These are phyloP conservation scores for Synanthedon vespiformis DNA, from an alignment of 2,888 invertebrate genomes.

Conservation along the genomic window DNA sequence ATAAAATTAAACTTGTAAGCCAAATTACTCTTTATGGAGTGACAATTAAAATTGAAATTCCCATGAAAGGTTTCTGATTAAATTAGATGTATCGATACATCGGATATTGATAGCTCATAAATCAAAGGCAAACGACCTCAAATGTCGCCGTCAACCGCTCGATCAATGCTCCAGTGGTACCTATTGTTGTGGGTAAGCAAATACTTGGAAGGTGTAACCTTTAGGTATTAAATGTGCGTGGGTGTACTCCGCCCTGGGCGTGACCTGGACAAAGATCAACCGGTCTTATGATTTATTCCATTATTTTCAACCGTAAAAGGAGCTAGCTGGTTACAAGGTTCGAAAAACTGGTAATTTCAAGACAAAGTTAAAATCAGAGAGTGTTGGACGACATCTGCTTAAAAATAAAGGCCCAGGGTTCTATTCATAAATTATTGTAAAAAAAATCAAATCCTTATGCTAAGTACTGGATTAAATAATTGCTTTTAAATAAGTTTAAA, in stretches of 20 bases:
- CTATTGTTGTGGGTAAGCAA: constrained; percentile 17
- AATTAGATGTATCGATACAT: neutral
- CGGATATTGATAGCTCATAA: constrained; percentile 21
- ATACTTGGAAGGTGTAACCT: constrained; percentile 29
- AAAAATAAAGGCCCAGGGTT: no score
- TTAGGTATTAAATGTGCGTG: constrained; percentile 23
- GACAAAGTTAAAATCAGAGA: no score
- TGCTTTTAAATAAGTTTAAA: no score
- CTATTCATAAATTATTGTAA: no score
- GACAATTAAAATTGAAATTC: neutral
- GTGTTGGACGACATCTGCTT: no score
- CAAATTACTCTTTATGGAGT: no score
- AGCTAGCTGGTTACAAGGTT: no score
- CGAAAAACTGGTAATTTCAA: no score
- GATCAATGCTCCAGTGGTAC: constrained; percentile 21
- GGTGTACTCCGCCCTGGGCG: constrained; percentile 34
- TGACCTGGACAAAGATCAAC: constrained; percentile 29
- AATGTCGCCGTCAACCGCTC: constrained; percentile 26
- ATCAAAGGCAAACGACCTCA: constrained; percentile 30
- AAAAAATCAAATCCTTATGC: no score
- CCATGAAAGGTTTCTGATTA: neutral
- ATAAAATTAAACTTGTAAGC: no score
- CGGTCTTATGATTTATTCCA: constrained; percentile 9
- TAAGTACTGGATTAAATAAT: no score
- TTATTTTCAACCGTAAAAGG: no score